Conservation (phyloP, 1,140 invertebrate species). For the Lethrus apterus region DNA sequence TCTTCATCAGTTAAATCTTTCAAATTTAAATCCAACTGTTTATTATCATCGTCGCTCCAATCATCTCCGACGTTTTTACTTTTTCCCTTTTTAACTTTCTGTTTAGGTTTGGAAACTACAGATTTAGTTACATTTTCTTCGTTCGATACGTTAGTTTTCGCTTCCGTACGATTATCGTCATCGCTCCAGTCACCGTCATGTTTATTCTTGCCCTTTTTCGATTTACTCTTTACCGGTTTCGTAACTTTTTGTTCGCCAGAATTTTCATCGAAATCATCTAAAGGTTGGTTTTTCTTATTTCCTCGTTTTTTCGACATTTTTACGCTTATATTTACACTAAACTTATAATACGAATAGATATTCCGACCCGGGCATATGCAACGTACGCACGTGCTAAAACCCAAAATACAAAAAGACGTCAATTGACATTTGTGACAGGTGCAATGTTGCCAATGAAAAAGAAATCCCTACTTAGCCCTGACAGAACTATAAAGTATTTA, state of each 20-base stretch:
- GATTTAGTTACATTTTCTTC: constrained; percentile 9
- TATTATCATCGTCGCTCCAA: constrained; percentile 47
- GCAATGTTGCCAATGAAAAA: too few species aligned
- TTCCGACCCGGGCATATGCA: too few species aligned
- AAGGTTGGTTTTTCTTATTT: constrained; percentile 53
- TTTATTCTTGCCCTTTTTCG: constrained; percentile 41
- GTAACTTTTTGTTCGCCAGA: constrained; percentile 44
- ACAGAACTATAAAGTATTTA: too few species aligned
- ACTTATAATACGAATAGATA: too few species aligned
- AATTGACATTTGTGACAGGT: too few species aligned
- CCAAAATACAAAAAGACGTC: too few species aligned
- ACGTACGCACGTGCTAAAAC: too few species aligned
- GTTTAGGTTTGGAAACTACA: constrained; percentile 5
- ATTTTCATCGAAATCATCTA: constrained; percentile 48
- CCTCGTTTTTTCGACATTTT: constrained; percentile 55
- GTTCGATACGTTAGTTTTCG: constrained; percentile 1
- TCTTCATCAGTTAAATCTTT: constrained; percentile 44
- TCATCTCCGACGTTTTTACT: constrained; percentile 44
- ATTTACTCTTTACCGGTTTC: constrained; percentile 43
- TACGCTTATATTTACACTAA: too few species aligned
- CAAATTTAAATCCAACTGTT: constrained; percentile 34
- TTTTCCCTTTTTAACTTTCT: constrained; percentile 33
- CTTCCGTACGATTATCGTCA: constrained; percentile 36
- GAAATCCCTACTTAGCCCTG: too few species aligned
- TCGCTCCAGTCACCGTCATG: constrained; percentile 44